Evolutionary conservation across 1,140 invertebrate genomes (phyloP), one percentile per base, ranked within the genome.

Genomic region (Panagrolaimus sp.): DNA sequence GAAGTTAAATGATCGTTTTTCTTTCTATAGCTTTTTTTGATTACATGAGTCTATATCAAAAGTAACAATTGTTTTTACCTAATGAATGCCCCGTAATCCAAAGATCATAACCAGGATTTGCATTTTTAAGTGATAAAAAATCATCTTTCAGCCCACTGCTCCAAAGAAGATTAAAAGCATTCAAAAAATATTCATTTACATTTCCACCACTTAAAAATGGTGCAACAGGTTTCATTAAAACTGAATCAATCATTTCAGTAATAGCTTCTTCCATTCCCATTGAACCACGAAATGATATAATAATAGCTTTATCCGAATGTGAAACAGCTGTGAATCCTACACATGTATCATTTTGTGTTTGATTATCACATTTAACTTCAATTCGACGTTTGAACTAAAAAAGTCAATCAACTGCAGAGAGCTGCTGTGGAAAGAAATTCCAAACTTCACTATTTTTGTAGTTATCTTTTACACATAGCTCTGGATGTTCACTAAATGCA

Each of bases 141-240:
- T 67, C 66, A 38, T 73, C 65, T 44, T 72, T 70, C 70, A 78
- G 51, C 13, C 76, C 76, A 23, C 23, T 46, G n/a, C 68, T 51
- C 76, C 74, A 75, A 31, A 78, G 42, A 11, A 44, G 44, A 16
- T 47, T 66, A 67, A 70, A 78, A 14, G 64, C 76, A 67, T 67
- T 73, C 38, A 57, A 57, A 63, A 78, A 78, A 47, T 78, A 78
- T 31, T 72, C 61, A 13, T 53, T 69, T n/a, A 78, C 77, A 13
- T 78, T 63, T 57, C 76, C 76, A 42, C 76, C 76, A 57, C 64
- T 69, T 13, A 69, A 48, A 48, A 65, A 74, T 14, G 42, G 14
- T 38, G 31, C 31, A 14, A 57, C 27, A n/a, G 77, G 70, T 11
- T 48, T 57, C 23, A 53, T 46, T 14, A 77, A 72, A 31, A 77